Evolutionary conservation across 2,888 invertebrate genomes (phyloP).

Genomic region (Bombylius discolor): DNA sequence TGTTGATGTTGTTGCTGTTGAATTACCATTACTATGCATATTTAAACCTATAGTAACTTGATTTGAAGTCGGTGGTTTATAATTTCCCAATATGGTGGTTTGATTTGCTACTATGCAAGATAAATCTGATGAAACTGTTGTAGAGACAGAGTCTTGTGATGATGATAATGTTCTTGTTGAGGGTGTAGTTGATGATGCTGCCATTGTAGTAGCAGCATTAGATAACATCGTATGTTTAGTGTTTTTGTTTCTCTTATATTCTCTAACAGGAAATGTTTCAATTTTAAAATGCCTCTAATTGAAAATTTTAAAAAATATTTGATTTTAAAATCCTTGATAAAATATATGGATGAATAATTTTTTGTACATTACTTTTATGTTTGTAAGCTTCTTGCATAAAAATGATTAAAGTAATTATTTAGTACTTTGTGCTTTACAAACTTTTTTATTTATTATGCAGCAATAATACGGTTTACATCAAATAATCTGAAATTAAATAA

Average conservation of each 20-base stretch:
- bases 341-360: too few relatives aligned
- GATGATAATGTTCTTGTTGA: background rate
- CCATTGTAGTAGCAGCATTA: slow-evolving; percentile 7
- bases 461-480: too few relatives aligned
- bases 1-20: background rate
- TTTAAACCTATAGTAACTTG: background rate
- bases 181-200: slow-evolving; percentile 10
- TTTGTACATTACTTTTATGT: too few relatives aligned
- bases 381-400: too few relatives aligned
- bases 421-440: too few relatives aligned
- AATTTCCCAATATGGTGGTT: background rate
- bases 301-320: too few relatives aligned
- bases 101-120: background rate
- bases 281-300: too few relatives aligned
- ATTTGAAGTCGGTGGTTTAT: background rate
- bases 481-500: too few relatives aligned
- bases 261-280: too few relatives aligned
- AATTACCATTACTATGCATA: background rate
- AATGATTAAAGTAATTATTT: too few relatives aligned
- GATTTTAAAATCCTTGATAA: too few relatives aligned
- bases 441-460: too few relatives aligned
- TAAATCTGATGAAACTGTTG: slow-evolving; percentile 1
- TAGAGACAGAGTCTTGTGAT: background rate
- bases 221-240: background rate
- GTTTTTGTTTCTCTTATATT: background rate